Percentiles rank a stretch among this genome's conserved stretches.
Conservation (phyloP, 2,888 invertebrate species). For the Tachina grossa region DNA sequence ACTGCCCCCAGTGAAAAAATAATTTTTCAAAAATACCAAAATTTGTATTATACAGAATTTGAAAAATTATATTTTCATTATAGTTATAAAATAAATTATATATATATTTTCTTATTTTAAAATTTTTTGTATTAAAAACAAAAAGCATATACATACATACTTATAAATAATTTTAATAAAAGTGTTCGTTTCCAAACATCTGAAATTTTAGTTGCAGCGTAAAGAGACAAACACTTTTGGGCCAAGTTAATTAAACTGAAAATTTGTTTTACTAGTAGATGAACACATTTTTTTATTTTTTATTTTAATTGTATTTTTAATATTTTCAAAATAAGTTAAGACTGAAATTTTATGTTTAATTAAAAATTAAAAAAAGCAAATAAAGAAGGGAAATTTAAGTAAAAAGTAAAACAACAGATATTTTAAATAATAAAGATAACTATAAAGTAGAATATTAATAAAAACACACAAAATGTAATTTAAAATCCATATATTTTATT, state of each 20-base stretch:
- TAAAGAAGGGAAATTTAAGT: not conserved
- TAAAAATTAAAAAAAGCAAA: not conserved
- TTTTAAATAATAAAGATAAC: not conserved
- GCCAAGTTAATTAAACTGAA: not conserved
- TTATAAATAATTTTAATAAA: not conserved
- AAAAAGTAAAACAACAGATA: not conserved
- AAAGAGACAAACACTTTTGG: constrained; percentile 20
- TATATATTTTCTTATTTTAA: not conserved
- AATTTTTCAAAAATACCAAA: constrained; percentile 33
- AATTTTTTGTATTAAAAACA: not conserved
- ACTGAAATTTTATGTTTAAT: constrained; percentile 59
- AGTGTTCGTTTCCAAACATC: not conserved
- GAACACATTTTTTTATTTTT: not conserved
- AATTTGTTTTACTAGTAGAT: not conserved
- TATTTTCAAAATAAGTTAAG: constrained; percentile 63
- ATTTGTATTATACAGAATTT: not conserved
- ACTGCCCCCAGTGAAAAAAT: constrained; percentile 80
- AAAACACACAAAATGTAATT: not conserved
- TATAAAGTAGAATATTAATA: not conserved
- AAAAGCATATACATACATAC: not conserved
- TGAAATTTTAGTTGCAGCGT: not conserved
- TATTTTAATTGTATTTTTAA: constrained; percentile 3
- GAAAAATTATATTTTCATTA: constrained; percentile 58
- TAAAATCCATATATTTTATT: not conserved
- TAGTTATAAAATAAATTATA: constrained; percentile 27